Base-by-base conservation (phyloP, 2,888 invertebrate genomes). In the Morinoia aosen region DNA sequence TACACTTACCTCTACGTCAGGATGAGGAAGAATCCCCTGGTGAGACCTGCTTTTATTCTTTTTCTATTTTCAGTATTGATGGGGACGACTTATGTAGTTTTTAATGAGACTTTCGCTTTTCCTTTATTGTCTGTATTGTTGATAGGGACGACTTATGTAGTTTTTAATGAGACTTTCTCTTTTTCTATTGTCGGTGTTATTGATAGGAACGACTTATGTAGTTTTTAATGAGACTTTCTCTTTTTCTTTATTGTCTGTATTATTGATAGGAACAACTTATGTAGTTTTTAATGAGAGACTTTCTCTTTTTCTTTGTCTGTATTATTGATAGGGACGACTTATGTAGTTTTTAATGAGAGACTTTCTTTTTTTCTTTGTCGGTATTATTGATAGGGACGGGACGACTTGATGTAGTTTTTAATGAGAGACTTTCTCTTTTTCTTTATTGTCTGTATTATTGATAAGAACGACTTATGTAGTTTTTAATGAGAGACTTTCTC, bases 1-100 rank as follows among this genome's bases (percentile, higher is more conserved):
- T 99, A 99, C 97, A 99, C 99, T 0, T 99, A 99, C 97, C 98
- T 99, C 58, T 99, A 98, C 97, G 99, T 99, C 11, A 98, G 99
- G 97, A 99, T 99, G 98, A 98, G 98, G 96, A 98, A 98, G 95
- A 99, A 99, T 98, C 99, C 99, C 8, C 97, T 98, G 96, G 98
- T 98, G 7, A 91, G 25, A 33, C 7, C 76, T 19, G 12, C 76
- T 76, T 8, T 19, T 33, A 0, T 76, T 94, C 33, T 91, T 25
- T 58, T 0, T 33, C 11, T 95, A 39, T 95, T 48, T 39, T 10
- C 39, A 57, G 25, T 33, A 8, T 16, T 57, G 57, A 8, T 33
- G 57, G n/a, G 10, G 33, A 91, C 25, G 25, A 19, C 25, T 19
- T 58, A 58, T 12, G 58, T 12, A 12, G 14, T 58, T 58, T 14